Evolutionary conservation across 1,140 invertebrate genomes (phyloP).

Genomic region (Atta colombica): DNA sequence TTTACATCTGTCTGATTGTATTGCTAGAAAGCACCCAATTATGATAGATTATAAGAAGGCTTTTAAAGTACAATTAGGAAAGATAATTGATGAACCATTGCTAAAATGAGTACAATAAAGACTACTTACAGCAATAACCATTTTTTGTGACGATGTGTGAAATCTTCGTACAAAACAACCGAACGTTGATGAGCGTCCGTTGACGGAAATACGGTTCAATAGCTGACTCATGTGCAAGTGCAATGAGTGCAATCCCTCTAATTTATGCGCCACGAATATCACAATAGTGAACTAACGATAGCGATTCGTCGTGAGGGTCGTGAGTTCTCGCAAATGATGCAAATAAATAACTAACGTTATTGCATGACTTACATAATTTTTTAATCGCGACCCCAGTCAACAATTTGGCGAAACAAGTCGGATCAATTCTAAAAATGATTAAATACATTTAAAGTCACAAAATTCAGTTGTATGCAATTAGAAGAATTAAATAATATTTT

Average conservation of each 20-base stretch:
- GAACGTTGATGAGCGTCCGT: constrained; percentile 62
- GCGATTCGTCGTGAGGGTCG: too few relatives aligned
- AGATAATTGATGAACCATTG: background rate
- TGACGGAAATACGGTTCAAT: constrained; percentile 65
- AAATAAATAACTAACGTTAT: background rate
- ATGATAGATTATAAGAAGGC: background rate
- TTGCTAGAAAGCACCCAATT: too few relatives aligned
- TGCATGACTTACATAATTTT: constrained; percentile 6
- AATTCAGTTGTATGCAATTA: background rate
- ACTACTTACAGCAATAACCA: constrained; percentile 83
- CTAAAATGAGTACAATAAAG: background rate
- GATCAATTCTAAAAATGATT: background rate
- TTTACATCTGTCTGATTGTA: too few relatives aligned
- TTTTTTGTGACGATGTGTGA: constrained; percentile 79
- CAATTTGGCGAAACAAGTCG: background rate
- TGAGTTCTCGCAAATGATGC: background rate
- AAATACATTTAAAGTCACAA: background rate
- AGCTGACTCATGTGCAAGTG: constrained; percentile 72
- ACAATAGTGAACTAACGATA: background rate
- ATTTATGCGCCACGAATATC: background rate
- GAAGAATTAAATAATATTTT: background rate
- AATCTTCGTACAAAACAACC: constrained; percentile 75
- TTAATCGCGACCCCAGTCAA: background rate
- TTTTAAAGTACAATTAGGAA: background rate
- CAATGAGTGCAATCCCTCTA: background rate